Evolutionary conservation across 1,140 invertebrate species (phyloP), one percentile per base, ranked within the genome.

Genomic region (Sesamia nonagrioides): DNA sequence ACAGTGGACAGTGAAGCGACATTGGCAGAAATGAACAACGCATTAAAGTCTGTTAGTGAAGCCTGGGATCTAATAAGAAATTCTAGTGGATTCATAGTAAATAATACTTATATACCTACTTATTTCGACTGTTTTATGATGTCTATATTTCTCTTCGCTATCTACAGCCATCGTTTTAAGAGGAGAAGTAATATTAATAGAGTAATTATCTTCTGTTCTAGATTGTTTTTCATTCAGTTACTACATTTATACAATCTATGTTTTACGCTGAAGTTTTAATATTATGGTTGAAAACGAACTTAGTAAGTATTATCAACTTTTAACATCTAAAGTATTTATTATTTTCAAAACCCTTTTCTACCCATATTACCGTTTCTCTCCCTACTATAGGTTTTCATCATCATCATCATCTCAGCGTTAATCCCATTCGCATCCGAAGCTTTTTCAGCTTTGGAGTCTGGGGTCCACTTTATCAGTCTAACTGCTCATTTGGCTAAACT

Each of bases 11-110:
- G 18, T 52, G 48, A 71, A 37, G 13, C 50, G 9, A 2, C 33
- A 17, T 9, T 71, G 68, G 40, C 54, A 37, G 68, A 71, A 6
- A 54, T 71, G n/a, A n/a, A 35, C 18, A 15, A 54, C 18, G 17
- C 17, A 7, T 52, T 54, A 15, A 2, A 54, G 6, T 54, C 7
- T 17, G 27, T 71, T 9, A 52, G 0, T 0, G n/a, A 71, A 35
- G 68, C 68, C 18, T 71, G 68, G 68, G 7, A 37, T 11, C 68
- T 71, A 17, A 35, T 71, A 21, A 37, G 15, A 27, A 71, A 17
- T 6, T 35, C 27, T 5, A 17, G 15, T 11, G 68, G 33, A 54
- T 17, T 71, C 1, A 37, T 52, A 8, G 68, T 71, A 71, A 71
- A 54, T 35, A 0, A 37, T 17, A 17, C 18, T 4, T 27, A 8